Conservation (phyloP, 2,888 invertebrate genomes). For the Hypsopygia costalis region DNA sequence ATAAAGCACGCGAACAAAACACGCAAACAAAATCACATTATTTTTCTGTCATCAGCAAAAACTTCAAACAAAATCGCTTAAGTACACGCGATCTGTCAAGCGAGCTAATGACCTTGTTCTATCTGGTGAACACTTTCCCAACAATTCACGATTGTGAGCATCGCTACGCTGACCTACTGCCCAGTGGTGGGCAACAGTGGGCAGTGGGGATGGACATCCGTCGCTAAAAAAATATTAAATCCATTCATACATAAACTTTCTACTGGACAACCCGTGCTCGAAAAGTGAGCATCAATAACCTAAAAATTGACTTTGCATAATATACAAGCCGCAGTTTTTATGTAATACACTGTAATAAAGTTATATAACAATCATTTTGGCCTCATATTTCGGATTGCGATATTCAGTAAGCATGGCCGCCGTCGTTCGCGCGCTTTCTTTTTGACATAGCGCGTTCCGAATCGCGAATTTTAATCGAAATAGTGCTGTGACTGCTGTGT, state of each 20-base stretch:
- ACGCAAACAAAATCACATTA: too few species aligned
- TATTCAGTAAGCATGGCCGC: constrained; percentile 56
- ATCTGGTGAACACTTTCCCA: too few species aligned
- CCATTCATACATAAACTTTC: constrained; percentile 26
- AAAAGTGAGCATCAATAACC: constrained; percentile 39
- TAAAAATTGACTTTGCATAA: constrained; percentile 59
- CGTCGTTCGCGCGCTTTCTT: constrained; percentile 50
- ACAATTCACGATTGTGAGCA: too few species aligned
- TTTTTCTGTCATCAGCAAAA: too few species aligned
- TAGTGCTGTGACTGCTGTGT: constrained; percentile 34
- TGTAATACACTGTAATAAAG: constrained; percentile 71
- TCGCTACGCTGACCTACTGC: too few species aligned
- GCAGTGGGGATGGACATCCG: constrained; percentile 2
- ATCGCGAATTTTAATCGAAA: constrained; percentile 10
- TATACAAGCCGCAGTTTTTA: constrained; percentile 64
- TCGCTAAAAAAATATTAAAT: constrained; percentile 6
- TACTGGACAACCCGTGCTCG: constrained; percentile 13
- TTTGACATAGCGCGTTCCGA: constrained; percentile 32
- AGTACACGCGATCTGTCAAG: too few species aligned
- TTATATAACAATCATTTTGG: constrained; percentile 65
- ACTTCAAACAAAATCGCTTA: too few species aligned
- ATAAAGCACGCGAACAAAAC: too few species aligned
- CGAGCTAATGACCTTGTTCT: too few species aligned
- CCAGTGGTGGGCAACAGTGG: not conserved
- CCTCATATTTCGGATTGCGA: constrained; percentile 69